A percentile compares a stretch with the other conserved stretches of the same genome.
phyloP scores from a whole-genome alignment of 2,888 invertebrate genomes.

The Xestoiulus laeticollis region DNA sequence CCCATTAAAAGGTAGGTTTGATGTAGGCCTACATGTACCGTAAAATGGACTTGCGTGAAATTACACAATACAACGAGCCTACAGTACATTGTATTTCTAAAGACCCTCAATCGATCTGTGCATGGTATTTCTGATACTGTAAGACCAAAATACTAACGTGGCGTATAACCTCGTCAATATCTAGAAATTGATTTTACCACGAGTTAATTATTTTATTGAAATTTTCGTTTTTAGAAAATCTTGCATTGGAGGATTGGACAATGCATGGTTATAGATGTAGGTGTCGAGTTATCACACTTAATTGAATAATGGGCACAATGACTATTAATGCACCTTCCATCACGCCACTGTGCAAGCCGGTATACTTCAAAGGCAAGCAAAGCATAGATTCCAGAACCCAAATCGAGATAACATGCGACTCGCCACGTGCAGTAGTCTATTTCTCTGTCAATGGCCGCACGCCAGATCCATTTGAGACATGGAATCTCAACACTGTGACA shows the following conservation, averaged over 20 bases:
- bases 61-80: no score
- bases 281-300: not conserved
- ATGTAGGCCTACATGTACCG: no score
- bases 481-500: conserved; percentile 29
- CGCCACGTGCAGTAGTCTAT: not conserved
- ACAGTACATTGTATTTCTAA: no score
- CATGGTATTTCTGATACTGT: no score
- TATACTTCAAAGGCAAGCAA: conserved; percentile 9
- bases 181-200: no score
- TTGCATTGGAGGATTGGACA: no score
- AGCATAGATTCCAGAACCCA: conserved; percentile 15
- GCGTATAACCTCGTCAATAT: no score
- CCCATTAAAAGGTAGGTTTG: not conserved
- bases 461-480: conserved; percentile 40
- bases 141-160: no score
- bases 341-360: not conserved
- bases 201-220: no score
- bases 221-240: not conserved
- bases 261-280: not conserved
- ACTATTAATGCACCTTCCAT: conserved; percentile 23
- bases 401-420: not conserved
- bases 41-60: no score
- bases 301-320: conserved; percentile 10
- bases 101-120: no score
- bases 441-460: conserved; percentile 27